Percentiles rank a stretch among this genome's conserved stretches.
These are phyloP conservation scores for Pteruthius melanotis DNA, from an alignment of 2,113 vertebrate species.

Conservation along the genomic window DNA sequence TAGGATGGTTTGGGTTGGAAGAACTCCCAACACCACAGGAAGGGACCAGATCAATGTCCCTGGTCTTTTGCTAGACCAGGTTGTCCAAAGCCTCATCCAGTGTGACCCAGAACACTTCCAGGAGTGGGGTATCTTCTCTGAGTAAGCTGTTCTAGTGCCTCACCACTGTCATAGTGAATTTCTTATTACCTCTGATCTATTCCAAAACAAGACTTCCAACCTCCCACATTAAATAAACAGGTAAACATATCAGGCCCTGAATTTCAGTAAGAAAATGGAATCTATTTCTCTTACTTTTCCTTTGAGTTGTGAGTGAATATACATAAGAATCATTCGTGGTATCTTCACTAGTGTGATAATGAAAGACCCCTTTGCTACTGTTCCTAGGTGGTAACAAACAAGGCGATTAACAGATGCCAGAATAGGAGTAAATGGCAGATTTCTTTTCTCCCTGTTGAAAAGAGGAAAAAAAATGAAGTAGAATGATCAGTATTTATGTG, in stretches of 20 bases:
- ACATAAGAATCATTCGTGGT: slow-evolving; percentile 94
- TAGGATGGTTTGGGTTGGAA: not conserved
- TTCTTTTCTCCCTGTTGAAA: slow-evolving; percentile 87
- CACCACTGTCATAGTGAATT: not conserved
- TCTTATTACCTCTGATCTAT: not conserved
- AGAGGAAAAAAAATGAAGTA: not conserved
- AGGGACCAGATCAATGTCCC: too few relatives aligned
- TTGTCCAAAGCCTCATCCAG: not conserved
- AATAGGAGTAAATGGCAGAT: slow-evolving; percentile 91
- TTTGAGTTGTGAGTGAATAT: slow-evolving; percentile 95
- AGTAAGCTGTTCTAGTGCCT: not conserved
- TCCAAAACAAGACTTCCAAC: not conserved
- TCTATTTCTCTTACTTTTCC: slow-evolving; percentile 84
- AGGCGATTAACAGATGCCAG: slow-evolving; percentile 90
- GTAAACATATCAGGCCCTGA: not conserved
- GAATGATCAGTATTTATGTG: not conserved
- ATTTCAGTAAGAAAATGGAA: not conserved
- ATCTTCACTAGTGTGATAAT: slow-evolving; percentile 98
- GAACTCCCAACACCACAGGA: not conserved
- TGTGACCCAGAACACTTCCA: not conserved
- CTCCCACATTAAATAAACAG: not conserved
- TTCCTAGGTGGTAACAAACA: slow-evolving; percentile 92
- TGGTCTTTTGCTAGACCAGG: not conserved
- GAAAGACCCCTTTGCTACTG: slow-evolving; percentile 96
- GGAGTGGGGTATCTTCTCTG: not conserved